A percentile compares a stretch with the other conserved stretches of the same genome.
phyloP scores from a whole-genome alignment of 2,797 vertebrate species.

The Nannoperca obscura region DNA sequence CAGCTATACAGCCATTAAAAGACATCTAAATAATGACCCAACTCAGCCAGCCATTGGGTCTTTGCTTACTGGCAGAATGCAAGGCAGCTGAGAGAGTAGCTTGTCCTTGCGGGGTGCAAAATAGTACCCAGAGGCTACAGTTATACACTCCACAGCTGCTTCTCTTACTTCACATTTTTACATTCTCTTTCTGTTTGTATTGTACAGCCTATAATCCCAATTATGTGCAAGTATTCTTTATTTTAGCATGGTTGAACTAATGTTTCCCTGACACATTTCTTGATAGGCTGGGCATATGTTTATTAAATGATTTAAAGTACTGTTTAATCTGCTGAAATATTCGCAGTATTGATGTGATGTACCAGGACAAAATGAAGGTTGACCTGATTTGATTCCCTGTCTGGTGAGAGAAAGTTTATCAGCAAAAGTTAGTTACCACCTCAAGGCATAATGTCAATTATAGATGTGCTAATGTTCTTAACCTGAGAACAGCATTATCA shows the following conservation, averaged over 20 bases:
- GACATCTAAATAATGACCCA: conserved; percentile 66
- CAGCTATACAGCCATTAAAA: conserved; percentile 64
- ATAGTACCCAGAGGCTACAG: conserved; percentile 46
- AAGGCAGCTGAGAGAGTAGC: conserved; percentile 49
- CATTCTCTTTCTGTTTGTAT: conserved; percentile 36
- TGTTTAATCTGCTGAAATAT: conserved; percentile 20
- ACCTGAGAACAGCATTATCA: conserved; percentile 71
- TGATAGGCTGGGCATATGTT: not conserved
- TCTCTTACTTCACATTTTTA: conserved; percentile 55
- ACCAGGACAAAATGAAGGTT: conserved; percentile 2
- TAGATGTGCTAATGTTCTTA: conserved; percentile 53
- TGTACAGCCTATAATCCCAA: conserved; percentile 18
- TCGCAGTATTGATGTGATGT: conserved; percentile 9
- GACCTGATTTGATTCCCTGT: conserved; percentile 28
- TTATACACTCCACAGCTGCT: conserved; percentile 27
- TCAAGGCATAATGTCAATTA: conserved; percentile 59
- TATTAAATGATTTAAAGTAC: conserved; percentile 21
- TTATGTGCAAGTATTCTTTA: conserved; percentile 18
- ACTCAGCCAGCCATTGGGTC: conserved; percentile 53
- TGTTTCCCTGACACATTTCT: conserved; percentile 11
- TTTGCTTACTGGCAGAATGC: conserved; percentile 64
- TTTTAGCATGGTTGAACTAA: conserved; percentile 3
- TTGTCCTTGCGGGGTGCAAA: conserved; percentile 55
- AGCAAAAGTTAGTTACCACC: conserved; percentile 36
- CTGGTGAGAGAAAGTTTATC: conserved; percentile 34